Conservation (phyloP, 2,113 vertebrate species). For the Amphiprion percula region DNA sequence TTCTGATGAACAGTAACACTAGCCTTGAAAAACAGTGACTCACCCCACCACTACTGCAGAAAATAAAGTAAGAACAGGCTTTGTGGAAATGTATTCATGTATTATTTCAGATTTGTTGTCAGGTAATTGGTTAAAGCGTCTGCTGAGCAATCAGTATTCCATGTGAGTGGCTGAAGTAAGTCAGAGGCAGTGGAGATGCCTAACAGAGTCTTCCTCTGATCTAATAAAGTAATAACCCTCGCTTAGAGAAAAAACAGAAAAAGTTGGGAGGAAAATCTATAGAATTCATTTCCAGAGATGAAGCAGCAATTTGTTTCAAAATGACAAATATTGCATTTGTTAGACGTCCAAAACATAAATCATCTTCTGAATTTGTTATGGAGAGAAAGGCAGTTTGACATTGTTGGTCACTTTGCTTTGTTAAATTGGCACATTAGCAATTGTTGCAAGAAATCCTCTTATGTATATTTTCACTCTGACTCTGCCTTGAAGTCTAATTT, state of each 20-base stretch:
- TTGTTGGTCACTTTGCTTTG: slow-evolving; percentile 31
- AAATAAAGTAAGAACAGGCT: background rate
- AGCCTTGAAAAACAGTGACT: background rate
- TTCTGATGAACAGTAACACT: slow-evolving; percentile 6
- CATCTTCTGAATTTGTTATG: slow-evolving; percentile 35
- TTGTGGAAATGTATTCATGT: slow-evolving; percentile 22
- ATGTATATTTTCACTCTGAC: background rate
- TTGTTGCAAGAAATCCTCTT: background rate
- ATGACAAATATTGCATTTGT: slow-evolving; percentile 52
- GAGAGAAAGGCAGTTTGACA: slow-evolving; percentile 33
- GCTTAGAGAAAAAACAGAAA: slow-evolving; percentile 48
- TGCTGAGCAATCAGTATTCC: slow-evolving; percentile 50
- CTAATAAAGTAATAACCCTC: slow-evolving; percentile 73
- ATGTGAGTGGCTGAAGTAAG: background rate
- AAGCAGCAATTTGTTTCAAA: slow-evolving; percentile 65
- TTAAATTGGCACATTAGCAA: slow-evolving; percentile 7
- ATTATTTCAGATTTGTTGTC: slow-evolving; percentile 37
- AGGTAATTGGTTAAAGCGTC: slow-evolving; percentile 52
- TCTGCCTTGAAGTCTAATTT: background rate
- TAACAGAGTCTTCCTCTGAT: slow-evolving; percentile 47
- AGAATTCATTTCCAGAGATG: slow-evolving; percentile 68
- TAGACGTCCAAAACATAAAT: slow-evolving; percentile 62
- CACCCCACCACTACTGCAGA: background rate
- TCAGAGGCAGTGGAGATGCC: slow-evolving; percentile 33
- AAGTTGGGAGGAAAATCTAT: slow-evolving; percentile 70